Conservation (phyloP, 1,140 invertebrate species). For the Phortica variegata region DNA sequence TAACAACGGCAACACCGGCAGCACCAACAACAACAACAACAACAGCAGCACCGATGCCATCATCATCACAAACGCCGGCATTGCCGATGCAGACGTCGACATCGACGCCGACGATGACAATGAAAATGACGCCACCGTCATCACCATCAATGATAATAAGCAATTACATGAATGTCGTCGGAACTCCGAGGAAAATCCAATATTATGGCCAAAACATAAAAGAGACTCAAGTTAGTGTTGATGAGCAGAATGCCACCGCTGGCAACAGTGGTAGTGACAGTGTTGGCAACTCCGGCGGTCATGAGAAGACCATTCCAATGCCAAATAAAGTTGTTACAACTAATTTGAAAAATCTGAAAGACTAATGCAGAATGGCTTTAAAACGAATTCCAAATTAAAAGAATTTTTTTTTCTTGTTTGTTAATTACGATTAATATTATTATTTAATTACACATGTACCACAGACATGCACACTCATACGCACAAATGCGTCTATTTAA, state of each 20-base stretch:
- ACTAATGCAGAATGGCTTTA: conserved; percentile 45
- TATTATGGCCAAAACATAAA: conserved; percentile 27
- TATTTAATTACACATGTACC: too few relatives aligned
- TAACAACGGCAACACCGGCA: too few relatives aligned
- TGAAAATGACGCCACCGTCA: conserved; percentile 8
- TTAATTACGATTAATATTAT: too few relatives aligned
- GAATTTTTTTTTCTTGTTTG: too few relatives aligned
- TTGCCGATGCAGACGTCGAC: not conserved
- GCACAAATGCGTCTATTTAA: too few relatives aligned
- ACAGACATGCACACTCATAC: too few relatives aligned
- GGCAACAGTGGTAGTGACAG: not conserved
- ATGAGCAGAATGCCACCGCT: conserved; percentile 9
- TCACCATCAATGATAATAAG: too few relatives aligned
- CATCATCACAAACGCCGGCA: conserved; percentile 1
- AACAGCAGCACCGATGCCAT: conserved; percentile 10
- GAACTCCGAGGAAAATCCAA: conserved; percentile 47
- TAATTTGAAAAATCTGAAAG: conserved; percentile 52
- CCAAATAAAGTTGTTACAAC: too few relatives aligned
- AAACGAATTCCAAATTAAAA: conserved; percentile 17
- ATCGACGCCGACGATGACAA: conserved; percentile 2
- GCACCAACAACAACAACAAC: conserved; percentile 3
- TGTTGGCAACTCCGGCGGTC: too few relatives aligned
- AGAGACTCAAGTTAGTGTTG: conserved; percentile 23
- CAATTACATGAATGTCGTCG: conserved; percentile 47
- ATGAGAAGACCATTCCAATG: too few relatives aligned